Conservation (phyloP, 2,797 vertebrate species). For the Odontamblyopus rebecca region DNA sequence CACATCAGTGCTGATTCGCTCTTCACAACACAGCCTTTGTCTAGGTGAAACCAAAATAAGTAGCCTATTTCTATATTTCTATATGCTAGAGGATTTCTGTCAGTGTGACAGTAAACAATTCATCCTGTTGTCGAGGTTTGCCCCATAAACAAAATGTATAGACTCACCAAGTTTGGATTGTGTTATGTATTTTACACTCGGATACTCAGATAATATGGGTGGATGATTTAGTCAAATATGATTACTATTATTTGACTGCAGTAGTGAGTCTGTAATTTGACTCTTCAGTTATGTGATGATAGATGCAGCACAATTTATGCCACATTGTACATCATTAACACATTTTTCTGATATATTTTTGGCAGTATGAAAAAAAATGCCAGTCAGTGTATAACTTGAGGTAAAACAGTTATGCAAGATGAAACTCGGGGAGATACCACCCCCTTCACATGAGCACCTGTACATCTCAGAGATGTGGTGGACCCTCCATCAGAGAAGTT, state of each 20-base stretch:
- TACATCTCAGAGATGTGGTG: too few species aligned
- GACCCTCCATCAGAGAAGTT: too few species aligned
- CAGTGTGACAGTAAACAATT: background rate
- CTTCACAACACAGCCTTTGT: constrained; percentile 21
- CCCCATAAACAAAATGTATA: background rate
- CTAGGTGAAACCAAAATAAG: constrained; percentile 16
- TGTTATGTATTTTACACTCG: background rate
- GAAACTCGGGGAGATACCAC: too few species aligned
- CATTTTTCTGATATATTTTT: background rate
- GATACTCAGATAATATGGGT: background rate
- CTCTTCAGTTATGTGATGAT: background rate
- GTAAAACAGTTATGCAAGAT: too few species aligned
- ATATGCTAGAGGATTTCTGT: background rate
- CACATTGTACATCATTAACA: background rate
- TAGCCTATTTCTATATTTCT: background rate
- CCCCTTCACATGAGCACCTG: too few species aligned
- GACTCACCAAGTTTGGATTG: too few species aligned
- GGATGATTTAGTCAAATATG: background rate
- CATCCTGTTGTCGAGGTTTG: background rate
- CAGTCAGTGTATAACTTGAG: background rate
- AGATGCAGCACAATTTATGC: background rate
- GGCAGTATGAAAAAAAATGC: background rate
- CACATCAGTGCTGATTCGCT: constrained; percentile 6
- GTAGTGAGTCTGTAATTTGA: background rate
- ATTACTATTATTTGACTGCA: background rate